These are phyloP conservation scores for Zaprionus gabonicus DNA, from an alignment of 1,140 invertebrate species.

Conservation along the genomic window DNA sequence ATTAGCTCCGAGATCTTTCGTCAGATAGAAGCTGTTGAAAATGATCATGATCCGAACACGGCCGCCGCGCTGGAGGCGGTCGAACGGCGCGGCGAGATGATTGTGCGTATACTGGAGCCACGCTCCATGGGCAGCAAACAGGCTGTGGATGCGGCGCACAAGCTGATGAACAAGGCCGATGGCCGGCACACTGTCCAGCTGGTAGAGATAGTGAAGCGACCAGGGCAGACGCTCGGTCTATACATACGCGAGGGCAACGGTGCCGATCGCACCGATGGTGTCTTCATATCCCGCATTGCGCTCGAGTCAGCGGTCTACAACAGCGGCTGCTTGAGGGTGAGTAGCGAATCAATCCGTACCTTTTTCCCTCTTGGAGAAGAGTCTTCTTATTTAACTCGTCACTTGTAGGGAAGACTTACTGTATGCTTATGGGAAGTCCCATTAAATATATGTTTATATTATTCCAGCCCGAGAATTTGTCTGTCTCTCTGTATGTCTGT, in stretches of 20 bases:
- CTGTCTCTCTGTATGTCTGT: too few species aligned
- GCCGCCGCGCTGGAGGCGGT: constrained; percentile 95
- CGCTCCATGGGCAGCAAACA: constrained; percentile 91
- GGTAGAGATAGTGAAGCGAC: constrained; percentile 99
- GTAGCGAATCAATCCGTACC: too few species aligned
- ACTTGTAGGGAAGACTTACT: too few species aligned
- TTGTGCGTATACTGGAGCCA: constrained; percentile 94
- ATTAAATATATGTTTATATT: too few species aligned
- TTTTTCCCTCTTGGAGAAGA: background rate
- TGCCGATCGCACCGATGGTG: constrained; percentile 95
- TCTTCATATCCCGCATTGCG: constrained; percentile 99
- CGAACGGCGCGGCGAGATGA: constrained; percentile 96
- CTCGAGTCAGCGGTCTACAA: constrained; percentile 98
- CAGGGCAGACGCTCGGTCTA: constrained; percentile 98
- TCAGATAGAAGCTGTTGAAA: constrained; percentile 97
- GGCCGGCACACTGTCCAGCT: constrained; percentile 88
- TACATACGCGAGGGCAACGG: constrained; percentile 99
- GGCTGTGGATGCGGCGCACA: constrained; percentile 92
- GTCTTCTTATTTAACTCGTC: background rate
- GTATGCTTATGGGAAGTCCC: too few species aligned
- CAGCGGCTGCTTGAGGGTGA: constrained; percentile 95
- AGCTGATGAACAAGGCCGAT: constrained; percentile 88
- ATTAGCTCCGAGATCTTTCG: constrained; percentile 98
- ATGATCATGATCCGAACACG: constrained; percentile 96
- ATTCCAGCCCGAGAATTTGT: too few species aligned